Evolutionary conservation across 1,140 invertebrate species (phyloP), one percentile per base, ranked within the genome.

Genomic region (Lucilia sericata): DNA sequence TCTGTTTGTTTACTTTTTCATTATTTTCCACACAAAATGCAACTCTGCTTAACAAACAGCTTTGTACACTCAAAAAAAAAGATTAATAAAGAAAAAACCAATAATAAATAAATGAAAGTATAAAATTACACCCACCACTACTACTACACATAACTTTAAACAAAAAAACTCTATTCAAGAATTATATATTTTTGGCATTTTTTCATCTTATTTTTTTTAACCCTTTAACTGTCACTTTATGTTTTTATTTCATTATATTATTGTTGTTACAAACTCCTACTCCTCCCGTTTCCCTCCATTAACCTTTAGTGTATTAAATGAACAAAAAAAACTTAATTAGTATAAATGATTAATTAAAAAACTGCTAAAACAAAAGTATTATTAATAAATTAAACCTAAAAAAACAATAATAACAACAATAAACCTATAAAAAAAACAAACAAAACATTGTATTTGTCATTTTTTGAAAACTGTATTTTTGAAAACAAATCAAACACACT

Each of bases 91-190:
- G 14, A 75, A 9, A 75, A 34, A 34, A 75, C 0, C 13, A 42
- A 78, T n/a, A 78, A 36, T 19, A n/a, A 75, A 47, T 47, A 47
- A 42, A 78, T 14, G 12, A 60, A 60, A 60, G n/a, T 7, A 60
- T 14, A 78, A 47, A 78, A n/a, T 19, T 13, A 80, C 76, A 80
- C 76, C 76, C 76, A 80, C 76, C 76, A 80, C 74, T 76, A 80
- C 76, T 42, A 80, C 74, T 76, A 34, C 60, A 70, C 60, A 70
- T 21, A 9, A 70, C 19, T 21, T 7, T 21, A 70, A n/a, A 30
- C 25, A 30, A 30, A 30, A 30, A 30, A 30, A 30, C 1, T 30
- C 25, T 2, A 30, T 30, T 30, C 25, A 30, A 30, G 25, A 30
- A 30, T 2, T 30, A 30, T 30, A 60, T 60, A 60, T 17, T 60